phyloP scores from a whole-genome alignment of 2,113 vertebrate genomes.

The Grammomys surdaster region DNA sequence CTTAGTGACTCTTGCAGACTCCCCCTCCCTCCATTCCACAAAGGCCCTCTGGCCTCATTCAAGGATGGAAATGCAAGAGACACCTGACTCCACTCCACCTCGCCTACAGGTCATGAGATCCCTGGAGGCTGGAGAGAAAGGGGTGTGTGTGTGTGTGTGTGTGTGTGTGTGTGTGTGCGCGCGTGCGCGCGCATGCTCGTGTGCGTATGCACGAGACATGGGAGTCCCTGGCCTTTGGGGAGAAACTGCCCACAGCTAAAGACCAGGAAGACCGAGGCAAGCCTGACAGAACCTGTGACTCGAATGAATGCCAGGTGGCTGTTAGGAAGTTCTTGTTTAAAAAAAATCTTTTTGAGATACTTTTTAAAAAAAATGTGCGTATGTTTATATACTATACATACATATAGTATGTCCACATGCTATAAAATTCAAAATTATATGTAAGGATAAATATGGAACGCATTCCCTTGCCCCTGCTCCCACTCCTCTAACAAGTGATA shows the following conservation, averaged over 20 bases:
- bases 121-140: neutral
- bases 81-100: neutral
- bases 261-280: neutral
- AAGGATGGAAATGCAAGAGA: neutral
- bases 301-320: neutral
- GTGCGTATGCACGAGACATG: too few species aligned
- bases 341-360: slow-evolving; percentile 27
- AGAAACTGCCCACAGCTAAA: neutral
- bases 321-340: neutral
- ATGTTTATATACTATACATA: neutral
- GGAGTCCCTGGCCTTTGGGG: neutral
- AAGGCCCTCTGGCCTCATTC: neutral
- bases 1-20: neutral
- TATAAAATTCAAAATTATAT: slow-evolving; percentile 29
- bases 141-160: too few species aligned
- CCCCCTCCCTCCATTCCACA: neutral
- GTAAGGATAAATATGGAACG: neutral
- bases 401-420: neutral
- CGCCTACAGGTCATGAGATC: neutral
- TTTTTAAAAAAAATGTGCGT: neutral
- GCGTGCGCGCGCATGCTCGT: neutral
- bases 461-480: neutral
- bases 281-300: neutral
- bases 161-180: too few species aligned
- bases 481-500: neutral